Conservation (phyloP, 2,888 invertebrate genomes). For the Nipponacmea schrenckii region DNA sequence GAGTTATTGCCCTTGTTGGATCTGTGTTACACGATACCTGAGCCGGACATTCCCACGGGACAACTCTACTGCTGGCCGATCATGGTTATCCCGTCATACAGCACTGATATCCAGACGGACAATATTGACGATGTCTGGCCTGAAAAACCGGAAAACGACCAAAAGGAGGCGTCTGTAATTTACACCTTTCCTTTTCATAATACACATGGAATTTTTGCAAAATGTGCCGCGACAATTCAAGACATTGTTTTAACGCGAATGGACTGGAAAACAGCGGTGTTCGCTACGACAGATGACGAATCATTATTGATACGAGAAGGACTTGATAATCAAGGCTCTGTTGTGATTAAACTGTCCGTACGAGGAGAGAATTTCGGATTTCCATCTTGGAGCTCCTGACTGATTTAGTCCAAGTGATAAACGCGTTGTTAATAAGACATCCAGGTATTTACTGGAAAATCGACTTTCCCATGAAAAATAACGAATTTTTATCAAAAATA, state of each 20-base stretch:
- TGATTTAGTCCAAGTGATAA: slow-evolving; percentile 46
- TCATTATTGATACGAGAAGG: slow-evolving; percentile 38
- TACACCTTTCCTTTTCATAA: slow-evolving; percentile 45
- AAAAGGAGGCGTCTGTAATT: slow-evolving; percentile 36
- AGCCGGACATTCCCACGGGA: slow-evolving; percentile 51
- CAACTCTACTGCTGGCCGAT: slow-evolving; percentile 47
- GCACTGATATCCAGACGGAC: slow-evolving; percentile 33
- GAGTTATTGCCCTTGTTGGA: slow-evolving; percentile 58
- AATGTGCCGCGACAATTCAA: slow-evolving; percentile 47
- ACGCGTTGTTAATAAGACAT: slow-evolving; percentile 38
- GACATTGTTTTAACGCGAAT: slow-evolving; percentile 47
- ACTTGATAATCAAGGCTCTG: neutral
- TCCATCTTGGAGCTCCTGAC: slow-evolving; percentile 37
- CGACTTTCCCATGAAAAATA: slow-evolving; percentile 29
- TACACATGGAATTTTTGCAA: slow-evolving; percentile 55
- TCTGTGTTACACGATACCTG: slow-evolving; percentile 61
- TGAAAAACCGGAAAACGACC: slow-evolving; percentile 24
- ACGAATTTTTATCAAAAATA: slow-evolving; percentile 14
- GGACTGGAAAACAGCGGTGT: slow-evolving; percentile 59
- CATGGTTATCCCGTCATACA: slow-evolving; percentile 62
- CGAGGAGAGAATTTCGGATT: slow-evolving; percentile 32
- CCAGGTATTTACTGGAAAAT: slow-evolving; percentile 50
- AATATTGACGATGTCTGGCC: slow-evolving; percentile 46
- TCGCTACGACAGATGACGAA: slow-evolving; percentile 46
- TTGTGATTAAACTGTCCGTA: slow-evolving; percentile 24